Evolutionary conservation across 2,888 invertebrate genomes (phyloP).

Genomic region (Polia nebulosa): DNA sequence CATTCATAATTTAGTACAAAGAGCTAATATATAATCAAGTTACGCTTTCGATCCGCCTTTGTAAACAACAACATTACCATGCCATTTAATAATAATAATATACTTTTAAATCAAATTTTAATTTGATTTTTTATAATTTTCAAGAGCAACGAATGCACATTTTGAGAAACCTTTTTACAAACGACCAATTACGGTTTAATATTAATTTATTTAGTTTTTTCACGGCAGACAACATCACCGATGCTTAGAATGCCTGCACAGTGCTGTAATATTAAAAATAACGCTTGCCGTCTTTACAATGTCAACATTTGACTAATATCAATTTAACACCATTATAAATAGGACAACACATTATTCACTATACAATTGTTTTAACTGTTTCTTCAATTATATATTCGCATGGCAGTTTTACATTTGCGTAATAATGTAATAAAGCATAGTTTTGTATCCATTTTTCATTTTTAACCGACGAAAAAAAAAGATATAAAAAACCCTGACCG

Average conservation of each 20-base stretch:
- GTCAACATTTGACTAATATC: background rate
- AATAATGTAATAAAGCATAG: conserved; percentile 25
- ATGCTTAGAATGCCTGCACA: background rate
- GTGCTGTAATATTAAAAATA: conserved; percentile 10
- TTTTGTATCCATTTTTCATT: conserved; percentile 26
- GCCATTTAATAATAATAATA: conserved; percentile 13
- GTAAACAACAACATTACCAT: conserved; percentile 13
- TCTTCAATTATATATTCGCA: conserved; percentile 6
- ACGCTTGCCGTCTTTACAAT: background rate
- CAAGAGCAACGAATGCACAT: background rate
- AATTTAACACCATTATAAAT: background rate
- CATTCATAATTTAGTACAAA: conserved; percentile 48
- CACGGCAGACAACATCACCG: background rate
- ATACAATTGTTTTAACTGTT: background rate
- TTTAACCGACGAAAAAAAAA: no score
- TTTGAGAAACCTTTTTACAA: background rate
- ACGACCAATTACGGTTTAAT: background rate
- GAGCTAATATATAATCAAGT: conserved; percentile 34
- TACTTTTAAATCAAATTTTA: conserved; percentile 10
- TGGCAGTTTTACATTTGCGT: conserved; percentile 13
- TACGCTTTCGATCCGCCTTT: conserved; percentile 44
- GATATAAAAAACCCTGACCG: no score
- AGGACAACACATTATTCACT: background rate
- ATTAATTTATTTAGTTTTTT: background rate
- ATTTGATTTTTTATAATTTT: background rate